Conservation (phyloP, 1,140 invertebrate genomes). For the Limonius californicus region DNA sequence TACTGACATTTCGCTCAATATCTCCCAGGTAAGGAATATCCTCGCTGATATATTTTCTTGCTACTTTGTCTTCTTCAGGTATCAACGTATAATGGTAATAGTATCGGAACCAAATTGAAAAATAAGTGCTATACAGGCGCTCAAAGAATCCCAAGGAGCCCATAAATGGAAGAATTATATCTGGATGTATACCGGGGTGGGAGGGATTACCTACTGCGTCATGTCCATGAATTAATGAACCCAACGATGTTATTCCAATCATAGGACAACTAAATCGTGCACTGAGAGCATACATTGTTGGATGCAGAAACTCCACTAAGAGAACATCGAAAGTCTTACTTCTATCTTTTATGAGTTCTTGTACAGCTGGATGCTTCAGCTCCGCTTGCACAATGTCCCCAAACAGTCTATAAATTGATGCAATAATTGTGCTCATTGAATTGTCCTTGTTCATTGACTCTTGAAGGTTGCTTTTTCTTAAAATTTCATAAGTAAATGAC, state of each 20-base stretch:
- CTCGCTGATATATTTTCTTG: slow-evolving; percentile 38
- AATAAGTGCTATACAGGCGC: slow-evolving; percentile 28
- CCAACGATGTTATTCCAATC: slow-evolving; percentile 38
- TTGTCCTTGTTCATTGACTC: not conserved
- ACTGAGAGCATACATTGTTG: slow-evolving; percentile 35
- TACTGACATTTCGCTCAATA: slow-evolving; percentile 32
- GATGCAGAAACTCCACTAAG: slow-evolving; percentile 37
- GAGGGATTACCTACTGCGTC: slow-evolving; percentile 39
- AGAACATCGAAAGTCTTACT: slow-evolving; percentile 44
- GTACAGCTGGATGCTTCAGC: slow-evolving; percentile 34
- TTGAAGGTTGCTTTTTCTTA: not conserved
- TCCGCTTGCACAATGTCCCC: not conserved
- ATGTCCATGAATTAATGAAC: slow-evolving; percentile 26
- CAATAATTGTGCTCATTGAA: not conserved
- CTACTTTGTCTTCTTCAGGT: slow-evolving; percentile 29
- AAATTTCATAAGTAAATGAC: slow-evolving; percentile 3
- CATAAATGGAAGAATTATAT: slow-evolving; percentile 28
- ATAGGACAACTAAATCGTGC: slow-evolving; percentile 41
- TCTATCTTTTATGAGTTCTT: slow-evolving; percentile 38
- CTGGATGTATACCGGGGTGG: slow-evolving; percentile 40
- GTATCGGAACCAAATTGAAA: too few relatives aligned
- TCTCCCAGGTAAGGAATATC: slow-evolving; percentile 29
- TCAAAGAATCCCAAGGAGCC: slow-evolving; percentile 36
- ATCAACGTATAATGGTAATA: slow-evolving; percentile 30
- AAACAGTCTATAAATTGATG: not conserved